These are phyloP conservation scores for Eretmocerus hayati DNA, from an alignment of 2,888 invertebrate genomes.

Conservation along the genomic window DNA sequence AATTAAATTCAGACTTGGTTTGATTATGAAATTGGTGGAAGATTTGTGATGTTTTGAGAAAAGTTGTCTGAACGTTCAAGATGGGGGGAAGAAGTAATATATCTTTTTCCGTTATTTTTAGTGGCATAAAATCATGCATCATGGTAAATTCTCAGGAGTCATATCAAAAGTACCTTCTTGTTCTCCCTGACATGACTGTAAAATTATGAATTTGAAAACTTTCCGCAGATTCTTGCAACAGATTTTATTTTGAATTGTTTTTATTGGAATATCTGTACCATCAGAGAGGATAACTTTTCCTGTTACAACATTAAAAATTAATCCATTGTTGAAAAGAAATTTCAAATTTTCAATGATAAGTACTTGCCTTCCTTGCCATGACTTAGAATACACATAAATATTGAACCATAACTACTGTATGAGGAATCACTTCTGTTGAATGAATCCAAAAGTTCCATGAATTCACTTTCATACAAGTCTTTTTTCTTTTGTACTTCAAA, in stretches of 20 bases:
- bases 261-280: constrained; percentile 2
- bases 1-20: not conserved
- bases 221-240: constrained; percentile 13
- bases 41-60: too few species aligned
- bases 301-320: not conserved
- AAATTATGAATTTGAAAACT: constrained; percentile 16
- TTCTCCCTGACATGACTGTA: constrained; percentile 17
- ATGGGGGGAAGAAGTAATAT: too few species aligned
- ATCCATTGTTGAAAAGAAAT: not conserved
- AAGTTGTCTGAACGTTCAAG: too few species aligned
- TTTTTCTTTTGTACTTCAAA: constrained; percentile 6
- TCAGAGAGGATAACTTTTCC: constrained; percentile 12
- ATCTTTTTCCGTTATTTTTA: too few species aligned
- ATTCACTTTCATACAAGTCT: constrained; percentile 4
- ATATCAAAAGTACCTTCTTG: constrained; percentile 7
- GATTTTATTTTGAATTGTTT: constrained; percentile 11
- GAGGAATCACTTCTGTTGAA: not conserved
- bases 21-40: too few species aligned
- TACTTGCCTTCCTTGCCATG: constrained; percentile 16
- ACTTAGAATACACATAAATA: constrained; percentile 17
- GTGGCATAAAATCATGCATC: not conserved
- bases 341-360: not conserved
- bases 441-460: constrained; percentile 7
- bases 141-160: too few species aligned
- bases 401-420: constrained; percentile 8